A percentile compares a stretch with the other conserved stretches of the same genome.
Conservation (phyloP, 2,113 vertebrate species). For the Zosterops pallidus region DNA sequence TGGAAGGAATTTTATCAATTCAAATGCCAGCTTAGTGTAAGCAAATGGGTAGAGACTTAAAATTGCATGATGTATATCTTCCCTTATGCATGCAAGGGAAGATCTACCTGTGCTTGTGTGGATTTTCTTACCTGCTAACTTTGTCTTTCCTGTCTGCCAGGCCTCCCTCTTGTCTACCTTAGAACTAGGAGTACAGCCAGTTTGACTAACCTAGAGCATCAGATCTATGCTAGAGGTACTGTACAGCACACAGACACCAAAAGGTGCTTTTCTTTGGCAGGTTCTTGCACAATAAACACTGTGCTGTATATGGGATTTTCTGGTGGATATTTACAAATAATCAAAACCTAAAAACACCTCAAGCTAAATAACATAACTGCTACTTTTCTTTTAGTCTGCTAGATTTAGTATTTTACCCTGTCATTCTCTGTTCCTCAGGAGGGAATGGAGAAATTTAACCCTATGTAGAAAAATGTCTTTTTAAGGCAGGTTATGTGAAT, state of each 20-base stretch:
- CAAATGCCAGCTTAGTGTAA: background rate
- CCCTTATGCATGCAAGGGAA: background rate
- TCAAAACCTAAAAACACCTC: background rate
- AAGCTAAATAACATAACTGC: background rate
- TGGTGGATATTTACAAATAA: background rate
- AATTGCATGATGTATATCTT: background rate
- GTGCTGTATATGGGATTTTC: background rate
- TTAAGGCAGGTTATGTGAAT: background rate
- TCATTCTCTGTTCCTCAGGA: background rate
- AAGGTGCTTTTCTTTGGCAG: background rate
- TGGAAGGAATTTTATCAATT: background rate
- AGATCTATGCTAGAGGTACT: slow-evolving; percentile 95
- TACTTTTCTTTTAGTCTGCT: background rate
- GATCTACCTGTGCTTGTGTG: background rate
- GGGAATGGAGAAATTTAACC: background rate
- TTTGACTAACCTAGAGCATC: slow-evolving; percentile 95
- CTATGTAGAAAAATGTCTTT: background rate
- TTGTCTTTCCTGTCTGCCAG: slow-evolving; percentile 90
- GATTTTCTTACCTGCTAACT: slow-evolving; percentile 75
- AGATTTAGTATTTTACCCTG: background rate
- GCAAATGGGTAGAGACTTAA: background rate
- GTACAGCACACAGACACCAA: slow-evolving; percentile 69
- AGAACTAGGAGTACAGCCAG: slow-evolving; percentile 99
- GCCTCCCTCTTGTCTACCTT: slow-evolving; percentile 95
- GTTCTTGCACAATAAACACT: background rate